phyloP scores from a whole-genome alignment of 2,797 vertebrate species.

The Cottoperca gobio region DNA sequence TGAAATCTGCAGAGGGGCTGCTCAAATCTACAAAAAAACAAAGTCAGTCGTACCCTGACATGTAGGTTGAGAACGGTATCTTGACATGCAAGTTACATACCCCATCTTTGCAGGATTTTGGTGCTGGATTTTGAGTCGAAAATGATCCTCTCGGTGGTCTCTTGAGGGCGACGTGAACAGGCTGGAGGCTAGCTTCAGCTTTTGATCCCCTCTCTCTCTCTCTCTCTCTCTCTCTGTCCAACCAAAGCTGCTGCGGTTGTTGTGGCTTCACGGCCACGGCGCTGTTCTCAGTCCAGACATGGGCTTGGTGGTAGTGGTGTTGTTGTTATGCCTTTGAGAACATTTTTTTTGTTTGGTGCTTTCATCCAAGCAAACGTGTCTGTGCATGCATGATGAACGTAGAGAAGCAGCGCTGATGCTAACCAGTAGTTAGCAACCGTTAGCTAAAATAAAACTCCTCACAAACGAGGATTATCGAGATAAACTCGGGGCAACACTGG shows the following conservation, averaged over 20 bases:
- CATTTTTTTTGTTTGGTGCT: constrained; percentile 32
- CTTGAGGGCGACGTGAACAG: constrained; percentile 45
- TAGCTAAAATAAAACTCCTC: constrained; percentile 52
- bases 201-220: constrained; percentile 40
- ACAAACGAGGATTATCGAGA: constrained; percentile 54
- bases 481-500: constrained; percentile 43
- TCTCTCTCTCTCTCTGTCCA: constrained; percentile 11
- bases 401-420: constrained; percentile 20
- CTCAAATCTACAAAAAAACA: constrained; percentile 3
- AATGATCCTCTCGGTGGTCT: constrained; percentile 58
- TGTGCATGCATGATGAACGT: constrained; percentile 61
- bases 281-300: constrained; percentile 75
- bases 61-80: not conserved
- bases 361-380: constrained; percentile 63
- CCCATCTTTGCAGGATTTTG: constrained; percentile 79
- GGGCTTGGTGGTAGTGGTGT: constrained; percentile 18
- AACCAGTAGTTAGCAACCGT: constrained; percentile 21
- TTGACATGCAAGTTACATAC: constrained; percentile 67
- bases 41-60: not conserved
- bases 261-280: constrained; percentile 55
- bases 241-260: constrained; percentile 52
- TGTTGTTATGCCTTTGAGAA: constrained; percentile 42
- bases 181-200: constrained; percentile 57
- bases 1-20: not conserved
- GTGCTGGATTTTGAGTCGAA: constrained; percentile 32